Evolutionary conservation across 1,140 invertebrate species (phyloP).

Genomic region (Psix sp.): DNA sequence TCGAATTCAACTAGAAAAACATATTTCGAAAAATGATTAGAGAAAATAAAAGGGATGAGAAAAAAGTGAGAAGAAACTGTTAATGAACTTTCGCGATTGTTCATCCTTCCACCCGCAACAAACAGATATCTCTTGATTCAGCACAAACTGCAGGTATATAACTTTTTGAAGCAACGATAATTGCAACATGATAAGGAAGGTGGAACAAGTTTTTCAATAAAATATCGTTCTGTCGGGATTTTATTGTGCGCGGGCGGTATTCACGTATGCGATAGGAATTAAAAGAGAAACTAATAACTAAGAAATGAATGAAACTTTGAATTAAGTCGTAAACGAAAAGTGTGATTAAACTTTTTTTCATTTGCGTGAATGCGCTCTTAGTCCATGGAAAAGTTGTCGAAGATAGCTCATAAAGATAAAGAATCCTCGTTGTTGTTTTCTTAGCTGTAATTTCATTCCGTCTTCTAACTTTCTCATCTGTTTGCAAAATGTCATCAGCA

Average conservation of each 20-base stretch:
- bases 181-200: no score
- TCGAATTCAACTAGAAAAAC: no score
- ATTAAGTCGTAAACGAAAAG: conserved; percentile 4
- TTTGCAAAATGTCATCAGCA: background rate
- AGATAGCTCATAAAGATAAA: conserved; percentile 12
- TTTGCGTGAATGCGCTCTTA: conserved; percentile 2
- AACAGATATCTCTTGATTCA: no score
- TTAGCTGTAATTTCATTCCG: background rate
- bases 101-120: no score
- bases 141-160: no score
- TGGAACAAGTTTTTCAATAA: no score
- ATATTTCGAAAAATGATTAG: no score
- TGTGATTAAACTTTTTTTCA: conserved; percentile 7
- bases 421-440: conserved; percentile 8
- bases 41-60: no score
- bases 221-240: no score
- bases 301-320: conserved; percentile 2
- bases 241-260: background rate
- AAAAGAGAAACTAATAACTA: conserved; percentile 4
- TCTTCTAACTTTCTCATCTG: background rate
- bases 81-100: no score
- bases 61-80: no score
- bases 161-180: no score
- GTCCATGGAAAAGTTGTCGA: conserved; percentile 6
- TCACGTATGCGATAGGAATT: background rate